Evolutionary conservation across 2,113 vertebrate genomes (phyloP), one percentile per base, ranked within the genome.

Genomic region (Oncorhynchus kisutch): DNA sequence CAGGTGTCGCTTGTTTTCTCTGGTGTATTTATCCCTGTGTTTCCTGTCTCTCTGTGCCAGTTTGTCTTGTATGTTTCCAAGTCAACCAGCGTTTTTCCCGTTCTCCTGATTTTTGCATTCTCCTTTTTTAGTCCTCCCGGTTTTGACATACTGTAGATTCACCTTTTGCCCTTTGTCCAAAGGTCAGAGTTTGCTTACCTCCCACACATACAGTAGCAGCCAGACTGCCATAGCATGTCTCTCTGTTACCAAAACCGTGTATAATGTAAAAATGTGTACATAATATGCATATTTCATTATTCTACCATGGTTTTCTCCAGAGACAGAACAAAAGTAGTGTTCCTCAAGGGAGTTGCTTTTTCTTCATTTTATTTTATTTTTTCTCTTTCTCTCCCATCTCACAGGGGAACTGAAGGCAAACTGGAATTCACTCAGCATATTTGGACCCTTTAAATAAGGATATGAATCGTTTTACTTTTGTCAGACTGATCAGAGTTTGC

Each of bases 201-300:
- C n/a, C 51, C 71, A 72, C 59, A 31, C 64, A 4, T 27, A 29
- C 34, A 64, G 39, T 24, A 77, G 48, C 71, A 77, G 72, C 60
- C 67, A 51, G 49, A 77, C 74, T 78, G 67, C 24, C 74, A 48
- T 72, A 31, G n/a, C n/a, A 54, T 31, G 18, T 65, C 25, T 60
- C 4, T 72, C 59, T 76, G 71, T 72, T 27, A 74, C 69, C 65
- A 62, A 72, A 70, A 74, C 82, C 77, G 65, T 80, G 72, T 73
- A 65, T 67, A 60, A 79, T 68, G 77, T 80, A 71, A 76, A 82
- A 77, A 72, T 79, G 70, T 81, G 77, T 78, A 60, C 69, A 72
- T 73, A 70, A 69, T 76, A 81, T 83, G 74, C 76, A 84, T 88
- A 74, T 88, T 88, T 84, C 67, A 88, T 83, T 54, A 67, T 78